Base-by-base conservation (phyloP, 2,797 vertebrate genomes). In the Gymnoscopelus microlampas region DNA sequence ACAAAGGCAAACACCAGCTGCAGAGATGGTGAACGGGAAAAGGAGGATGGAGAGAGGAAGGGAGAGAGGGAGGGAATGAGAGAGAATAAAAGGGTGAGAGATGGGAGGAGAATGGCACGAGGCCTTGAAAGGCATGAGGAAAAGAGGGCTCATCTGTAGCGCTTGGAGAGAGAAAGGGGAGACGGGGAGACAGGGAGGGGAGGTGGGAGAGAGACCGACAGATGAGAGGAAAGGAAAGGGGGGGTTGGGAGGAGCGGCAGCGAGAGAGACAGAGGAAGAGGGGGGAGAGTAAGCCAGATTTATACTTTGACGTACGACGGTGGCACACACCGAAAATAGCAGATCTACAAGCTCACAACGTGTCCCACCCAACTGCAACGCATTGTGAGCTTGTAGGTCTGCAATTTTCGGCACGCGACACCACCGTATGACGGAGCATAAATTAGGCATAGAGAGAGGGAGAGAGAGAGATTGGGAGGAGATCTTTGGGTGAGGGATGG, bases 61-160 rank as follows among this genome's bases (percentile, higher is more conserved):
- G 53, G 32, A 29, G 12, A 53, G 62, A 5, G 50, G 35, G 3
- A 53, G 50, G 7, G 44, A 62, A 29, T 49, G 39, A 50, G 64
- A 78, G 60, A 70, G 70, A 74, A 49, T 56, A 26, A 49, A 70
- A 70, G 63, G 75, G 44, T 64, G 60, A 62, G 55, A 70, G 79
- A 76, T 15, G 35, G 60, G 23, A 54, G 12, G 70, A 63, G 70
- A 58, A 35, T 63, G 12, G 29, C 71, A 63, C 56, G 68, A 58
- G 57, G 58, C 60, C 78, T 47, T 60, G 77, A 62, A 35, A 51
- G 35, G 63, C 15, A 8, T 13, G 29, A 13, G 23, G 3, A 48
- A 19, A 48, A 63, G 66, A 67, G 66, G 53, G 68, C 66, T n/a
- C 69, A 77, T 71, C 80, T 64, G 66, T 70, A 68, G 68, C 69